Base-by-base conservation (phyloP, 2,888 invertebrate species). In the Chrysotoxum bicinctum region DNA sequence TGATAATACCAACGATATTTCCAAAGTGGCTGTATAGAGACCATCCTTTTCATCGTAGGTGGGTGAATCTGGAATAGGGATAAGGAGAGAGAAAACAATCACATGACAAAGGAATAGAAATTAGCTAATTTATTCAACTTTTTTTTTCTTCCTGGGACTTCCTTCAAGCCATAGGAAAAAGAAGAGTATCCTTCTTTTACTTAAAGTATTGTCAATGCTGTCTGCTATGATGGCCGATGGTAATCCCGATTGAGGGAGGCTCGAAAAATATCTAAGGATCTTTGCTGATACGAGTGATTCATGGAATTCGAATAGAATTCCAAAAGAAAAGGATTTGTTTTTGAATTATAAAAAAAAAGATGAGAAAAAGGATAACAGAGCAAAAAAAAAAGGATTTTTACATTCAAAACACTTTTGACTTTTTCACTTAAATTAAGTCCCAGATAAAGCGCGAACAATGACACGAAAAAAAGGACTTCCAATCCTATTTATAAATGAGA, bases 21-120 rank as follows among this genome's bases (percentile, higher is more conserved):
- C 93, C 87, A 95, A 94, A 77, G 93, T 93, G 70, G 94, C 95
- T n/a, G 93, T 94, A 70, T 94, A 95, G 16, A 95, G 93, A 52
- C 91, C 91, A 78, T 94, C 95, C 88, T 93, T 93, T 76, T 92
- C 92, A 75, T 91, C 91, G 79, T 93, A 93, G 30, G 93, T 91
- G 81, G 93, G 93, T 54, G 93, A 92, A 88, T 93, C 95, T 95
- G 92, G 60, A 91, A 91, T 54, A 78, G n/a, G 21, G 32, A 32
- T 0, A 86, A 37, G 56, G 45, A 32, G 8, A 12, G 45, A 32
- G 8, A 12, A 54, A 30, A 30, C 8, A 30, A 30, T 30, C 26
- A 54, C 40, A 35, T 35, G 23, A 68, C 8, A 77, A 77, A 68
- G n/a, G 14, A 68, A 14, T 14, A 60, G 32, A 66, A 70, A 76